phyloP scores from a whole-genome alignment of 2,797 vertebrate species.

The Phoebastria nigripes region DNA sequence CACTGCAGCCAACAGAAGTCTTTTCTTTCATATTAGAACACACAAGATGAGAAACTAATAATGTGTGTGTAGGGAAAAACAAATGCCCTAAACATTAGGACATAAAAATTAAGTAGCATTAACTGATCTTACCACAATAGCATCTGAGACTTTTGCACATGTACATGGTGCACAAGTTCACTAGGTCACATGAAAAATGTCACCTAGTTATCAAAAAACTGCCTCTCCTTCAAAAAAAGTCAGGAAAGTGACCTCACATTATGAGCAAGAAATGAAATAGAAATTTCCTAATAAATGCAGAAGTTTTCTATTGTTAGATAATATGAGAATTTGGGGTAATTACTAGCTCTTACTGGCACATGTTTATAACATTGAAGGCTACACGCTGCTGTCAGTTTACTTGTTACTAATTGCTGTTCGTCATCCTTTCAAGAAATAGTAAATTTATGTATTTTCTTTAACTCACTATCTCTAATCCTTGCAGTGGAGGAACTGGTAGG shows the following conservation, averaged over 20 bases:
- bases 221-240: neutral
- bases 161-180: neutral
- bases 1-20: neutral
- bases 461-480: neutral
- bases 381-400: fast-evolving
- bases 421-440: neutral
- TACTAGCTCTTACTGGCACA: neutral
- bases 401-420: neutral
- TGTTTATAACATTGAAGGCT: neutral
- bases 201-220: neutral
- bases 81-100: neutral
- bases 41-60: neutral
- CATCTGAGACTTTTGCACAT: neutral
- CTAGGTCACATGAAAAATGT: neutral
- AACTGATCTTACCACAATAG: neutral
- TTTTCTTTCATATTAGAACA: neutral
- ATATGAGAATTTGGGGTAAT: neutral
- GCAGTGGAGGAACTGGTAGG: neutral
- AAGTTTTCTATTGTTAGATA: neutral
- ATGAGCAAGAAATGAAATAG: neutral
- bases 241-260: neutral
- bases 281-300: neutral
- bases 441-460: neutral
- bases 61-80: neutral
- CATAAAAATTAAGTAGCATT: neutral